Conservation (phyloP, 2,888 invertebrate genomes). For the Dorcus parallelipipedus region DNA sequence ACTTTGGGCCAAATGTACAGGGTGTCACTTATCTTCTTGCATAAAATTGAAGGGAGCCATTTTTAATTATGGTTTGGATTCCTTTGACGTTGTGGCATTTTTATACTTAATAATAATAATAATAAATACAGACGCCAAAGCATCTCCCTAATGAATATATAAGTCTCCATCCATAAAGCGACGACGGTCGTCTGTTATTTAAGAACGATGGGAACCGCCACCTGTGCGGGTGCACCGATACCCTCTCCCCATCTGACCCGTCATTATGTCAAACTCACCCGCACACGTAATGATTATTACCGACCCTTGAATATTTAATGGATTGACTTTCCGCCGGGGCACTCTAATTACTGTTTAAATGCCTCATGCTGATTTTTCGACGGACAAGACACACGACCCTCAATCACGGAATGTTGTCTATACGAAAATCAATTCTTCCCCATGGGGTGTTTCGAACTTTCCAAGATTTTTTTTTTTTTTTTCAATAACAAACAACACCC, state of each 20-base stretch:
- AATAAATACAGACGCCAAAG: slow-evolving; percentile 3
- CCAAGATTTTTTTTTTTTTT: too few species aligned
- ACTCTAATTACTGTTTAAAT: slow-evolving; percentile 30
- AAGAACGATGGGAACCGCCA: slow-evolving; percentile 12
- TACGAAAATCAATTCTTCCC: too few species aligned
- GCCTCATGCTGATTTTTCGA: slow-evolving; percentile 21
- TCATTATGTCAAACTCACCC: slow-evolving; percentile 10
- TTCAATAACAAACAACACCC: too few species aligned
- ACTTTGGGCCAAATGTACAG: too few species aligned
- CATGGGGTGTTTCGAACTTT: too few species aligned
- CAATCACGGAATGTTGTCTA: too few species aligned
- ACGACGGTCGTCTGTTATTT: slow-evolving; percentile 6
- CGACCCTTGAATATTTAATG: slow-evolving; percentile 40
- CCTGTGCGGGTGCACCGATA: slow-evolving; percentile 7
- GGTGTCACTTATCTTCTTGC: too few species aligned
- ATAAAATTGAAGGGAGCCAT: too few species aligned
- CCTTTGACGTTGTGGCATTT: neutral
- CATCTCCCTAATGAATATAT: slow-evolving; percentile 10
- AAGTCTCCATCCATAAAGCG: slow-evolving; percentile 5
- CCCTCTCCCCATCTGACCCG: slow-evolving; percentile 14
- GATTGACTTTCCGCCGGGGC: slow-evolving; percentile 37
- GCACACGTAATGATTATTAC: slow-evolving; percentile 19
- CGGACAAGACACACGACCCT: neutral
- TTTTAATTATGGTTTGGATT: too few species aligned
- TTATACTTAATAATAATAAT: slow-evolving; percentile 1